Conservation (phyloP, 2,888 invertebrate genomes). For the Dryobotodes eremita region DNA sequence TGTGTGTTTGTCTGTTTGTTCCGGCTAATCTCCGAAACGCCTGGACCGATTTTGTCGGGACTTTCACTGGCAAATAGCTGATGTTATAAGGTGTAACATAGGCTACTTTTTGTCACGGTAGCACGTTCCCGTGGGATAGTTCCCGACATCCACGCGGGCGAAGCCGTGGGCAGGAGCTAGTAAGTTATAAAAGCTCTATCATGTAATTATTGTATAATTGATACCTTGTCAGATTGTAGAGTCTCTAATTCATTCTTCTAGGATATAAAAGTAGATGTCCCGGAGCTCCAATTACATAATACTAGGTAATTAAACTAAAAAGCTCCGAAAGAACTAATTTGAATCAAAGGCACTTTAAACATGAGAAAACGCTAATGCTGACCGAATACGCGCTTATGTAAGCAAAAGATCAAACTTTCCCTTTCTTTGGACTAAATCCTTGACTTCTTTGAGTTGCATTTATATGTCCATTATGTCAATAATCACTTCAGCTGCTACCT, state of each 20-base stretch:
- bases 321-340: constrained; percentile 73
- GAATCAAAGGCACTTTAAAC: constrained; percentile 74
- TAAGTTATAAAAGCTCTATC: constrained; percentile 5
- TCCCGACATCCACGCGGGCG: no score
- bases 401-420: constrained; percentile 74
- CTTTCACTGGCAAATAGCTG: no score
- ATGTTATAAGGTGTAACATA: no score
- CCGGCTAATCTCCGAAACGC: no score
- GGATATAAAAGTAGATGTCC: constrained; percentile 74
- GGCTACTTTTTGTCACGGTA: no score
- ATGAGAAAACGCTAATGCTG: constrained; percentile 65
- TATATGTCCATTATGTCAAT: constrained; percentile 59
- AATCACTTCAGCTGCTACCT: constrained; percentile 32
- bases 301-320: constrained; percentile 54
- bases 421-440: constrained; percentile 66
- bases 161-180: no score
- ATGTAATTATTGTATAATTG: constrained; percentile 66
- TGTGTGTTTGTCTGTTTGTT: no score
- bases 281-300: constrained; percentile 73
- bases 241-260: constrained; percentile 46
- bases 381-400: constrained; percentile 68
- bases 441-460: constrained; percentile 60
- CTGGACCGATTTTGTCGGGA: no score
- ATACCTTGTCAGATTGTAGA: constrained; percentile 70
- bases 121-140: no score